Percentiles rank a stretch among this genome's conserved stretches.
Evolutionary conservation across 2,797 vertebrate species (phyloP).

Genomic region (Peromyscus aztecus): DNA sequence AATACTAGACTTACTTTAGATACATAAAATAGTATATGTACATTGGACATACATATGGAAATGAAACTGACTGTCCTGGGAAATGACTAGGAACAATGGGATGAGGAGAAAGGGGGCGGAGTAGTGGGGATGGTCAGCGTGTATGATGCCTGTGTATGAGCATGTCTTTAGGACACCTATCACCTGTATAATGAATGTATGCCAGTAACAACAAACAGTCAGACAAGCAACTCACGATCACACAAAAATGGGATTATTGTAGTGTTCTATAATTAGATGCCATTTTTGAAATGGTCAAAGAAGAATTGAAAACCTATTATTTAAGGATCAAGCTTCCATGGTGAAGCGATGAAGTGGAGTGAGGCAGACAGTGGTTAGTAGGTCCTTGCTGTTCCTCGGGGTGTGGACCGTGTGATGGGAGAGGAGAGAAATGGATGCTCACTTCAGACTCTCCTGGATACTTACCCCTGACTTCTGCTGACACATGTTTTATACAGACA

Average conservation of each 20-base stretch:
- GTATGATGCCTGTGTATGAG: neutral
- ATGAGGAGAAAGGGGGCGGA: too few species aligned
- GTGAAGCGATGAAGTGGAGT: neutral
- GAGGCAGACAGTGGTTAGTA: too few species aligned
- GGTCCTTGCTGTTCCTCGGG: neutral
- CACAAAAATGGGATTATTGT: neutral
- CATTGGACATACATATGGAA: neutral
- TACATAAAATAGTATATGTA: neutral
- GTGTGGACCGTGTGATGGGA: neutral
- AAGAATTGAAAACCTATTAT: neutral
- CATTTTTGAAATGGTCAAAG: conserved; percentile 39
- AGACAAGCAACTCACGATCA: neutral
- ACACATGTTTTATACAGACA: neutral
- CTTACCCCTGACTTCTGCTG: fast-evolving
- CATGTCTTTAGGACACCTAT: neutral
- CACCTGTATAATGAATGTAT: too few species aligned
- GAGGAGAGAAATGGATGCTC: too few species aligned
- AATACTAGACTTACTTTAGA: neutral
- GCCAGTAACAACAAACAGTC: too few species aligned
- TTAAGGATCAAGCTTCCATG: neutral
- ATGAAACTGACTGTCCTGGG: neutral
- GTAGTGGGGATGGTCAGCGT: neutral
- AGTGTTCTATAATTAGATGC: neutral
- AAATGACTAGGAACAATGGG: neutral
- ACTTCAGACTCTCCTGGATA: neutral